Percentiles rank a stretch among this genome's conserved stretches.
phyloP scores from a whole-genome alignment of 2,888 invertebrate species.

The Himalopsyche japonica region DNA sequence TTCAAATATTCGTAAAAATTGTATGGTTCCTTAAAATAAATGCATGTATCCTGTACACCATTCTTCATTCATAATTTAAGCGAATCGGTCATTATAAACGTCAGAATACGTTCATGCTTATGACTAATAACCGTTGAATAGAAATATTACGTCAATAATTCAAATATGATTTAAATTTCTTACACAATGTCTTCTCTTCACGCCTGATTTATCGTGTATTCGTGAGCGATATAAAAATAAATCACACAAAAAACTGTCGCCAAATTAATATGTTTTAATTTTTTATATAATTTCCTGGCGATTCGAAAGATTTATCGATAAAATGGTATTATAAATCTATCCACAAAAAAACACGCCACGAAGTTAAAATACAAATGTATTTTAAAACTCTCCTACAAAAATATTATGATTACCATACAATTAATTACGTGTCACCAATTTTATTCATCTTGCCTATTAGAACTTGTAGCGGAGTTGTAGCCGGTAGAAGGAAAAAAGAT shows the following conservation, averaged over 20 bases:
- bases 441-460: not conserved
- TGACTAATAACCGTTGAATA: not conserved
- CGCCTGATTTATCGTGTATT: not conserved
- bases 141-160: not conserved
- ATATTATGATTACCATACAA: not conserved
- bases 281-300: not conserved
- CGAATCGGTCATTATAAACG: not conserved
- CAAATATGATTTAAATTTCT: not conserved
- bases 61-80: not conserved
- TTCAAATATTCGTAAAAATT: not conserved
- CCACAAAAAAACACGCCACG: not conserved
- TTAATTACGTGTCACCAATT: not conserved
- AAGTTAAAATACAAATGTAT: not conserved
- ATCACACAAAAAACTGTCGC: not conserved
- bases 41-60: not conserved
- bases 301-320: not conserved
- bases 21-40: not conserved
- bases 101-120: not conserved
- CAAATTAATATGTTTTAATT: not conserved
- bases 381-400: not conserved
- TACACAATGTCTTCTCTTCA: not conserved
- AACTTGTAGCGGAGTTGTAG: not conserved
- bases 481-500: not conserved
- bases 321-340: not conserved
- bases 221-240: not conserved